Evolutionary conservation across 1,140 invertebrate species (phyloP), one percentile per base, ranked within the genome.

Genomic region (Asbolus verrucosus): DNA sequence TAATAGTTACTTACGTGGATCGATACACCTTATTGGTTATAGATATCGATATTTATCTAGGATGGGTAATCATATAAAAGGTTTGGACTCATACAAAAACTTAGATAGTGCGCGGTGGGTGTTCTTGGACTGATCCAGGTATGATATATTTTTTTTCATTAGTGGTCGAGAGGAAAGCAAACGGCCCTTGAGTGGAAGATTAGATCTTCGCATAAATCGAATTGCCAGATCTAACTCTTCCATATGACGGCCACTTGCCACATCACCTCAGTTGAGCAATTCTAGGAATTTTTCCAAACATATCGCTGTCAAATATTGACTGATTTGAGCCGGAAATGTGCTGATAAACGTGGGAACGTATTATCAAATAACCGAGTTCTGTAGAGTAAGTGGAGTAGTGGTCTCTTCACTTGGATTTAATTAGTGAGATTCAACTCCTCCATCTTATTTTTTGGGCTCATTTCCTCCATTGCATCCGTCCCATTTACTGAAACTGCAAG

Each of bases 381-480:
- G 69, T 75, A 70, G 71, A 80, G 72, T 79, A 79, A 80, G 78
- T 80, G 78, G 78, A 80, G 78, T 71, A 80, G 78, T 80, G 76
- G 78, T 80, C 78, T 80, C 78, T 78, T 78, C 78, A 80, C 78
- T 80, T 79, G 75, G 62, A 69, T 78, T 74, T 65, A 39, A 72
- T 69, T 73, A 80, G 78, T 80, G 78, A 80, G 78, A 80, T 80
- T 80, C 78, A 80, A 80, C 78, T 80, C 78, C 78, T 80, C 78
- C 78, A 79, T 76, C 78, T 79, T 78, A 78, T 74, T 79, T 77
- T 78, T 73, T 75, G 73, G 70, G 68, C 75, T 76, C 65, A 21
- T 6, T 24, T 11, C 8, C 46, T 9, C 4, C 41, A n/a, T n/a
- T n/a, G n/a, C n/a, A n/a, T n/a, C n/a, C n/a, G n/a, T n/a, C n/a